Percentiles rank a stretch among this genome's conserved stretches.
Conservation (phyloP, 2,888 invertebrate species). For the Slavum lentiscoides region DNA sequence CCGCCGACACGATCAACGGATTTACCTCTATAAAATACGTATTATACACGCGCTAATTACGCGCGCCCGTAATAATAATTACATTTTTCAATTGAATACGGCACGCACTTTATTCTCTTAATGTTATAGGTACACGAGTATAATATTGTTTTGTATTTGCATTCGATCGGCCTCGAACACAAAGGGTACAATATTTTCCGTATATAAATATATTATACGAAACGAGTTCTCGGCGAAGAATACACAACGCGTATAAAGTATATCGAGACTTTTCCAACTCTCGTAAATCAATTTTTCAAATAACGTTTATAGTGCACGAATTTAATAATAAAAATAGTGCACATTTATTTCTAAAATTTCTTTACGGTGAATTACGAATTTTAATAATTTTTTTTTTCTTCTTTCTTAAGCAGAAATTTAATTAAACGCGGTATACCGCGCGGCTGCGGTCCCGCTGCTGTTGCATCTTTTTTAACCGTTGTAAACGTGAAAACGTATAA, state of each 20-base stretch:
- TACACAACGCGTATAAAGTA: background rate
- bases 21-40: background rate
- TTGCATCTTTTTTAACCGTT: too few relatives aligned
- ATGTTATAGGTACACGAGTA: too few relatives aligned
- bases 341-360: background rate
- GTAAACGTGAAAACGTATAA: too few relatives aligned
- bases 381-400: background rate
- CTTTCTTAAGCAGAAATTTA: too few relatives aligned
- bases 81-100: constrained; percentile 33
- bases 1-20: constrained; percentile 9
- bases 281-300: background rate
- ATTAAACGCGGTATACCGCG: too few relatives aligned
- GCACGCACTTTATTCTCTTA: background rate
- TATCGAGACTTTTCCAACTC: background rate
- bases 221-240: background rate
- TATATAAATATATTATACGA: background rate
- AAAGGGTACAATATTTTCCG: background rate
- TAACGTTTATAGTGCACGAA: background rate
- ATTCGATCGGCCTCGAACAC: background rate
- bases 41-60: background rate
- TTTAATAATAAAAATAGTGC: background rate
- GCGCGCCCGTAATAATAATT: constrained; percentile 2
- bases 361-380: background rate
- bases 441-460: too few relatives aligned
- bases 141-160: too few relatives aligned